Evolutionary conservation across 2,797 vertebrate genomes (phyloP).

Genomic region (Hoplostethus atlanticus): DNA sequence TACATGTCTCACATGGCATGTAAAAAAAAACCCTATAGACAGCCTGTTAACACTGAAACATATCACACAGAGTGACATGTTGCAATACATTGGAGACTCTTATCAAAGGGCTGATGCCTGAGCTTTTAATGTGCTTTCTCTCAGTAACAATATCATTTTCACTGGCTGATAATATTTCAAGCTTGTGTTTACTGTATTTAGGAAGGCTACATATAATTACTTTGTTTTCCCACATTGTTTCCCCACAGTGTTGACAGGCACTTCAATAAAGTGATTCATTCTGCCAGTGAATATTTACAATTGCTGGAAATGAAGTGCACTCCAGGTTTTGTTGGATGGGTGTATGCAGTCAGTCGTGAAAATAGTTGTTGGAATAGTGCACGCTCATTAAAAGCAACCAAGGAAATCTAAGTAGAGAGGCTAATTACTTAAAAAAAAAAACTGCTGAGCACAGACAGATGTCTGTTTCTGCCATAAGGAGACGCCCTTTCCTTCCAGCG

Average conservation of each 20-base stretch:
- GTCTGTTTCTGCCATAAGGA: slow-evolving; percentile 56
- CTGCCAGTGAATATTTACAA: slow-evolving; percentile 67
- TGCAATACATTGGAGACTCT: slow-evolving; percentile 23
- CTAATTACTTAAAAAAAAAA: slow-evolving; percentile 78
- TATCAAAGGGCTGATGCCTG: slow-evolving; percentile 2
- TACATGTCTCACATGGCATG: slow-evolving; percentile 40
- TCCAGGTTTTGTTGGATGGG: slow-evolving; percentile 54
- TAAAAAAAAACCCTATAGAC: slow-evolving; percentile 29
- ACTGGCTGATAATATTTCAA: slow-evolving; percentile 37
- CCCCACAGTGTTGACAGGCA: slow-evolving; percentile 37
- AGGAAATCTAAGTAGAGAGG: slow-evolving; percentile 66
- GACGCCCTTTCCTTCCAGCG: slow-evolving; percentile 48
- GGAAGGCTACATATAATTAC: slow-evolving; percentile 54
- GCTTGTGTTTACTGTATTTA: slow-evolving; percentile 44
- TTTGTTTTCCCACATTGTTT: slow-evolving; percentile 43
- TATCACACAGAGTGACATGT: slow-evolving; percentile 26
- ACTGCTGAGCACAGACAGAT: slow-evolving; percentile 65
- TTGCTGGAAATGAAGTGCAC: slow-evolving; percentile 58
- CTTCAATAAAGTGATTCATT: slow-evolving; percentile 59
- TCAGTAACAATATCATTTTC: slow-evolving; percentile 36
- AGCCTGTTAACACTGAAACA: slow-evolving; percentile 22
- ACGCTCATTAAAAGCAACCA: slow-evolving; percentile 72
- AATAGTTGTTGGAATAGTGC: slow-evolving; percentile 68
- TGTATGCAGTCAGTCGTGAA: slow-evolving; percentile 64
- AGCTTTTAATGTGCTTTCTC: slow-evolving; percentile 14